Evolutionary conservation across 2,797 vertebrate species (phyloP), one percentile per base, ranked within the genome.

Genomic region (Remorina albescens): DNA sequence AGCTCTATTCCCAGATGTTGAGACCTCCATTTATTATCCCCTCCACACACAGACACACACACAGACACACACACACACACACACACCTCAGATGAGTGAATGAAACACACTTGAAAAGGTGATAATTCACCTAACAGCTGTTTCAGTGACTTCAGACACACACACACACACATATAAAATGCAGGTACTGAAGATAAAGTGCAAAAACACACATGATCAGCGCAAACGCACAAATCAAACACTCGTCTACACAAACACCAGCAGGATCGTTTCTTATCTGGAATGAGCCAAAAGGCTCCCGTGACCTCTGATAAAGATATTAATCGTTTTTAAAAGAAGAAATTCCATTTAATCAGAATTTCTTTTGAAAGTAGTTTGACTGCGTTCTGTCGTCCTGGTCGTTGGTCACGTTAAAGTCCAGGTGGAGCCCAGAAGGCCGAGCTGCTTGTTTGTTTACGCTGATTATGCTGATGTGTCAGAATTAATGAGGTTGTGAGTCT

Each of bases 71-170:
- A 58, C 46, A 54, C 23, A 66, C 32, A 60, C 51, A 55, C 54
- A 41, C 1, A 19, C 32, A 16, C 56, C 59, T 64, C 23, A 56
- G 53, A 37, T 41, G 11, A 51, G 16, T 49, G 19, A 19, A 8
- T 41, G 41, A 3, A 13, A 13, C 56, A 67, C 72, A 80, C 67
- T 53, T 26, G 3, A 23, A 16, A 28, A 71, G 46, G 42, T 23
- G 44, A 78, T 44, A 34, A 74, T 54, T 64, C 39, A 55, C 76
- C 53, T 19, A 60, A 15, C 71, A 80, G 67, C 71, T 62, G 49
- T 42, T 61, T n/a, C 46, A 53, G 13, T 0, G 6, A 37, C 26
- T 19, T 6, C 53, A 61, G 0, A 49, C 47, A 58, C n/a, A 49
- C 47, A 69, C n/a, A 25, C 16, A 28, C 30, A 56, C 25, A 67